Percentiles rank a stretch among this genome's conserved stretches.
Evolutionary conservation across 2,888 invertebrate species (phyloP).

Genomic region (Agriotes lineatus): DNA sequence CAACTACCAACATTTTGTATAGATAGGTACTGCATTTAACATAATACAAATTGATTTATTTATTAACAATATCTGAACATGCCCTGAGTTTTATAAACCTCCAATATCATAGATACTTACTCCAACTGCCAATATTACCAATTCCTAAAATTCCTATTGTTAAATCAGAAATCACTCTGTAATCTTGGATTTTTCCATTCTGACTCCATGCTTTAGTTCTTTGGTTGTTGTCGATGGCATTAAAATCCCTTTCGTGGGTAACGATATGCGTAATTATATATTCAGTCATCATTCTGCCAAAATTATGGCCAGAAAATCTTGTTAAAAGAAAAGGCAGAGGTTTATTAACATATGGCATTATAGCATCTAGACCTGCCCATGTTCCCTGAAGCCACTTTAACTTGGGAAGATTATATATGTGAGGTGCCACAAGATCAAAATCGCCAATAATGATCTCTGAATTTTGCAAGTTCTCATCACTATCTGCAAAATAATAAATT

Average conservation of each 20-base stretch:
- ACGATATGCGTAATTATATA: slow-evolving; percentile 68
- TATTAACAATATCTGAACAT: too few species aligned
- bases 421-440: slow-evolving; percentile 61
- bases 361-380: slow-evolving; percentile 66
- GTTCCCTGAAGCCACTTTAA: slow-evolving; percentile 67
- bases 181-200: slow-evolving; percentile 59
- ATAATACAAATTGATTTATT: too few species aligned
- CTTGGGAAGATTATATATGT: slow-evolving; percentile 61
- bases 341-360: slow-evolving; percentile 54
- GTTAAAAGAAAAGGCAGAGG: slow-evolving; percentile 57
- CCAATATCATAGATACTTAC: too few species aligned
- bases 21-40: too few species aligned
- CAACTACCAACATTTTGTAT: too few species aligned
- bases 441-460: slow-evolving; percentile 65
- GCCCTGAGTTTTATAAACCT: too few species aligned
- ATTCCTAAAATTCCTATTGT: slow-evolving; percentile 70
- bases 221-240: slow-evolving; percentile 62
- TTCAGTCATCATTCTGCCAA: slow-evolving; percentile 68
- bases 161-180: slow-evolving; percentile 65
- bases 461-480: too few species aligned
- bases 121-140: slow-evolving; percentile 68
- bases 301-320: slow-evolving; percentile 65
- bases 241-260: slow-evolving; percentile 66
- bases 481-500: too few species aligned
- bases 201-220: slow-evolving; percentile 57